A percentile compares a stretch with the other conserved stretches of the same genome.
Conservation (phyloP, 2,113 vertebrate species). For the Dicerorhinus sumatrensis region DNA sequence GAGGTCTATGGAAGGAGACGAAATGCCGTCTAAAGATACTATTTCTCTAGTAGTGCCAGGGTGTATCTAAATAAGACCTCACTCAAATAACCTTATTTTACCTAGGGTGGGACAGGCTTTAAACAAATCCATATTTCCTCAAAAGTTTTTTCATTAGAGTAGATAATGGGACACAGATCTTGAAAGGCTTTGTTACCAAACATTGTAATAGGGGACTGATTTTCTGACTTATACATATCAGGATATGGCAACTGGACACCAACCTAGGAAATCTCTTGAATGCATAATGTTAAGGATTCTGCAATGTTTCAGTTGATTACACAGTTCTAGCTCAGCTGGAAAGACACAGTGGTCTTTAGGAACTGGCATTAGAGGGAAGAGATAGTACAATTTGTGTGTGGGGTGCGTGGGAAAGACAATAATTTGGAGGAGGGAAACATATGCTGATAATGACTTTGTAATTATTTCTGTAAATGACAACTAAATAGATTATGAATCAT, state of each 20-base stretch:
- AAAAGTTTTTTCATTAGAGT: conserved; percentile 12
- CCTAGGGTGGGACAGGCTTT: background rate
- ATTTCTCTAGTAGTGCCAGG: background rate
- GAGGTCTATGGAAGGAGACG: background rate
- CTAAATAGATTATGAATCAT: background rate
- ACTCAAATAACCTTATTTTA: background rate
- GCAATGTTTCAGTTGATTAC: conserved; percentile 20
- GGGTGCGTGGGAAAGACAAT: background rate
- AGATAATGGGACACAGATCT: background rate
- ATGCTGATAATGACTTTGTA: background rate
- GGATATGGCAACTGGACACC: background rate
- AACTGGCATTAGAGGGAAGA: background rate
- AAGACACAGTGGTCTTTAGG: background rate
- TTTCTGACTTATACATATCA: background rate
- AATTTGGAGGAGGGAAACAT: background rate
- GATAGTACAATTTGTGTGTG: background rate
- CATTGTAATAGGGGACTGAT: background rate
- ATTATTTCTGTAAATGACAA: conserved; percentile 3
- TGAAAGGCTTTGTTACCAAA: background rate
- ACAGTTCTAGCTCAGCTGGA: background rate
- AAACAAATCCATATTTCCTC: background rate
- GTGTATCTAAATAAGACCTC: background rate
- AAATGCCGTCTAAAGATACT: background rate
- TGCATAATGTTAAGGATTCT: background rate
- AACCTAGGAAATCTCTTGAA: background rate